phyloP scores from a whole-genome alignment of 1,140 invertebrate genomes.

The Hypsibius dujardini region DNA sequence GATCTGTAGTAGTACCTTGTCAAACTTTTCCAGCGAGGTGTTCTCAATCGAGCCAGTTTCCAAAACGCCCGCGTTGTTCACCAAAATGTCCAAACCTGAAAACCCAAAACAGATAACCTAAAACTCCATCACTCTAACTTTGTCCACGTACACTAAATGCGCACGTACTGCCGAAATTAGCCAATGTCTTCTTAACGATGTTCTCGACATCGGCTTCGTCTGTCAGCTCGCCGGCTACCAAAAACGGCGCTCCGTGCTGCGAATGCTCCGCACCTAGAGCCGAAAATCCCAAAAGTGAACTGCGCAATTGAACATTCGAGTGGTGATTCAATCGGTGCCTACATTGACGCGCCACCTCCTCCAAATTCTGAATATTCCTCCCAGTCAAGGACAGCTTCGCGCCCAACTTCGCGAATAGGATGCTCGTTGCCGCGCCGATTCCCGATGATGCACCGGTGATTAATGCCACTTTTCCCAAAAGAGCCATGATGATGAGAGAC shows the following conservation, averaged over 20 bases:
- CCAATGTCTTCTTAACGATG: constrained; percentile 41
- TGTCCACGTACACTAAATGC: neutral
- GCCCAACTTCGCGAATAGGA: constrained; percentile 51
- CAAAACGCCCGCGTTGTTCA: constrained; percentile 74
- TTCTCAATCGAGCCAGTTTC: constrained; percentile 62
- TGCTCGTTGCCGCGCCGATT: constrained; percentile 48
- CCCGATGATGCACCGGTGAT: neutral
- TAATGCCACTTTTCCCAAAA: neutral
- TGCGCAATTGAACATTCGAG: neutral
- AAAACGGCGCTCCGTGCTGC: constrained; percentile 16
- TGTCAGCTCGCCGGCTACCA: constrained; percentile 46
- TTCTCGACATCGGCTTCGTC: constrained; percentile 53
- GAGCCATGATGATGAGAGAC: neutral
- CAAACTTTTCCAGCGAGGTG: constrained; percentile 60
- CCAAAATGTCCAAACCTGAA: constrained; percentile 48
- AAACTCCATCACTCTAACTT: neutral
- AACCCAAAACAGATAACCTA: neutral
- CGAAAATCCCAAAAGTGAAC: too few relatives aligned
- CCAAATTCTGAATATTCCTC: constrained; percentile 48
- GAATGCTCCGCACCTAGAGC: constrained; percentile 13
- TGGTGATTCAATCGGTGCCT: too few relatives aligned
- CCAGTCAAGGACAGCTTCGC: constrained; percentile 53
- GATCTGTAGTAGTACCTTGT: constrained; percentile 29
- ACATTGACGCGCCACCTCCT: constrained; percentile 46
- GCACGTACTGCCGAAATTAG: constrained; percentile 19